Percentiles rank a stretch among this genome's conserved stretches.
Evolutionary conservation across 1,140 invertebrate species (phyloP).

Genomic region (Pristionchus pacificus): DNA sequence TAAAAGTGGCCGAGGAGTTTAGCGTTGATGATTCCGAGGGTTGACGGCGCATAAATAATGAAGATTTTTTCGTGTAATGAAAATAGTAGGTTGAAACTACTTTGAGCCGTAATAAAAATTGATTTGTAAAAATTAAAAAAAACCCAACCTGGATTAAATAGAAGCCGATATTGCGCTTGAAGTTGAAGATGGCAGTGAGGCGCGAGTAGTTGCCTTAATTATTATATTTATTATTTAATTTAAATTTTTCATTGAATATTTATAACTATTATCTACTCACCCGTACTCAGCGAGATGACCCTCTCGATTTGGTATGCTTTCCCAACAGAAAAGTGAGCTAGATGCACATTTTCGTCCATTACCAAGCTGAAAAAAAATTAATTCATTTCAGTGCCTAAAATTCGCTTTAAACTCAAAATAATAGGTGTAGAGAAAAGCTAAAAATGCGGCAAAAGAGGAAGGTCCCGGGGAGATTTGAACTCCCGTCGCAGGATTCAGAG

Average conservation of each 20-base stretch:
- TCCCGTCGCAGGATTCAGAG: conserved; percentile 56
- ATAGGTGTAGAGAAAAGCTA: no score
- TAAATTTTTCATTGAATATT: background rate
- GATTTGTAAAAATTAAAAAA: no score
- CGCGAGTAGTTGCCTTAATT: conserved; percentile 88
- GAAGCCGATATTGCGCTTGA: conserved; percentile 96
- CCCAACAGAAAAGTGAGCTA: conserved; percentile 82
- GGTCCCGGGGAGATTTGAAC: conserved; percentile 57
- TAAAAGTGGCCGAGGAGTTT: no score
- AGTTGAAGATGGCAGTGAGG: conserved; percentile 92
- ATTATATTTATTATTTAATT: conserved; percentile 20
- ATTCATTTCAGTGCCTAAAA: no score
- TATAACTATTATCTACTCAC: conserved; percentile 60
- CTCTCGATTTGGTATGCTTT: conserved; percentile 83
- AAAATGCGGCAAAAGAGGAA: no score
- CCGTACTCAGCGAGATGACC: conserved; percentile 86
- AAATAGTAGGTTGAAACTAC: no score
- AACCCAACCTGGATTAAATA: conserved; percentile 88
- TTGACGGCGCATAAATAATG: no score
- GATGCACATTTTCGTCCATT: conserved; percentile 60
- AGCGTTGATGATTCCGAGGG: no score
- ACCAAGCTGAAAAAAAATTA: no score
- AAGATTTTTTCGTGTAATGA: no score
- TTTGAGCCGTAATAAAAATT: no score
- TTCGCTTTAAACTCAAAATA: no score